Evolutionary conservation across 2,797 vertebrate species (phyloP), one percentile per base, ranked within the genome.

Genomic region (Orientallactaga sibirica): DNA sequence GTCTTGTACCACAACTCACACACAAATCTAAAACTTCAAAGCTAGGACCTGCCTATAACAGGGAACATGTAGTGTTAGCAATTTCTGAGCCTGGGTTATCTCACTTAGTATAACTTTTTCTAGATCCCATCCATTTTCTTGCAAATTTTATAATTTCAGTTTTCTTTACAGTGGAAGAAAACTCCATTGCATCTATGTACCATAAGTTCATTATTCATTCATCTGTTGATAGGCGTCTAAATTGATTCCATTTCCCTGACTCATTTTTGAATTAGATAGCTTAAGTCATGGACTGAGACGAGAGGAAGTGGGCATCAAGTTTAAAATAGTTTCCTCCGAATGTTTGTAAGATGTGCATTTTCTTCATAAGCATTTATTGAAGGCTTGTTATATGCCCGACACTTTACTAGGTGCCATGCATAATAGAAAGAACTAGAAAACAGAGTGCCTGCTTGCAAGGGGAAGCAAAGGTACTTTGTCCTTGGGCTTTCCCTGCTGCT

Each of bases 401-500:
- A 48, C 20, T 64, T 88, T 85, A 67, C 14, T 67, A 84, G 62
- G 18, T 81, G 29, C 62, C 33, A 4, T 7, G 58, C 62, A n/a
- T 91, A 62, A 67, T 84, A 86, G 64, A 88, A 85, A 83, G 43
- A 90, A 82, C 7, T 25, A 79, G 61, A 86, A 80, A 84, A 86
- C 12, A 78, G 41, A 71, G 52, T 78, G 20, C 61, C 29, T 95
- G 48, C 27, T 94, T 15, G 67, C 52, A 80, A 62, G 64, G 11
- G 91, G 6, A 52, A 77, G 48, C 37, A n/a, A 16, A 90, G n/a
- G 37, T 74, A 83, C 58, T 90, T 74, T 74, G 94, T 93, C 73
- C 86, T 94, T 86, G 85, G 61, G 22, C 33, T 92, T 92, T 33
- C 61, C 74, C 85, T 75, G 37, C 48, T 87, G 52, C 81, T 93